phyloP scores from a whole-genome alignment of 30 jellyfish, hydroid and myxozoan species.

The Hydractinia symbiolongicarpus region DNA sequence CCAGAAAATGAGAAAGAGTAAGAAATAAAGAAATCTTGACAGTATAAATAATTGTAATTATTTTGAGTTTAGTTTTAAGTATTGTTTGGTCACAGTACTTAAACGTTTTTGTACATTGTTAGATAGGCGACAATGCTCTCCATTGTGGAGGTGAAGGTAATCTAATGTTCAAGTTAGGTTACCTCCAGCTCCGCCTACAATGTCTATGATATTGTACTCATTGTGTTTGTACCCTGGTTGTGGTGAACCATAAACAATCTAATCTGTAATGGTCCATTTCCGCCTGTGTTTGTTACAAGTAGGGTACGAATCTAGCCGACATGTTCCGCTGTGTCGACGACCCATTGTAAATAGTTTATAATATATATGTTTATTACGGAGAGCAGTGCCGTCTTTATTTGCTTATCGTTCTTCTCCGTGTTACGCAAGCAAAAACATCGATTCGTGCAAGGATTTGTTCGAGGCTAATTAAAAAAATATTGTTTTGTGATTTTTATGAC shows the following conservation, averaged over 20 bases:
- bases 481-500: no score
- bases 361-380: not conserved
- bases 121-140: not conserved
- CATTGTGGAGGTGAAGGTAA: no score
- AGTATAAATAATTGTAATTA: not conserved
- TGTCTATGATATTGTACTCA: no score
- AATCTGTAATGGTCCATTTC: not conserved
- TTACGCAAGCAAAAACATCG: no score
- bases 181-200: no score
- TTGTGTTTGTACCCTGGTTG: no score
- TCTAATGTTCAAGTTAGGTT: no score
- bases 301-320: conserved; percentile 3
- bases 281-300: not conserved
- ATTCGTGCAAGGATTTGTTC: no score
- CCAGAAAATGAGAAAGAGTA: conserved; percentile 12
- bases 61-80: not conserved
- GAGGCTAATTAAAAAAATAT: no score
- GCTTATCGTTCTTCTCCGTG: no score
- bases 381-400: no score
- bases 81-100: not conserved
- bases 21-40: not conserved
- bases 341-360: conserved; percentile 38
- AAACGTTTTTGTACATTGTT: not conserved
- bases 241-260: not conserved
- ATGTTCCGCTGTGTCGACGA: conserved; percentile 45